Evolutionary conservation across 1,140 invertebrate genomes (phyloP).

Genomic region (Araneus ventricosus): DNA sequence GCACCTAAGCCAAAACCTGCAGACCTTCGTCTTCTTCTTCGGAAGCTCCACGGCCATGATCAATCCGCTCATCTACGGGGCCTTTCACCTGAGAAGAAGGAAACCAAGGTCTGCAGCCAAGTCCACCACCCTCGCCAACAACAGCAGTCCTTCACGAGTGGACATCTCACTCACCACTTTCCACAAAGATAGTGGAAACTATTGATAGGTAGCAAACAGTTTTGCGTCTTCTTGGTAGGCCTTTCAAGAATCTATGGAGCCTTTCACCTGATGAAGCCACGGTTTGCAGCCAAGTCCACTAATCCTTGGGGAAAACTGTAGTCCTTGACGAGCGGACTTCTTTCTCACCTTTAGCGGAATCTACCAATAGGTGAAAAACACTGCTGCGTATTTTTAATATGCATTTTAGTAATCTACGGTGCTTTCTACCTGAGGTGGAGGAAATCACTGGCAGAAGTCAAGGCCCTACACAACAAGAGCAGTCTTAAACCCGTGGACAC

Average conservation of each 20-base stretch:
- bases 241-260: too few species aligned
- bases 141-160: conserved; percentile 43
- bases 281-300: too few species aligned
- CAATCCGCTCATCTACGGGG: conserved; percentile 93
- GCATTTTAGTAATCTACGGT: too few species aligned
- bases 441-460: too few species aligned
- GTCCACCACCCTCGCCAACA: conserved; percentile 3
- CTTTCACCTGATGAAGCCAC: too few species aligned
- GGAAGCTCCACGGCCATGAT: conserved; percentile 93
- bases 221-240: too few species aligned
- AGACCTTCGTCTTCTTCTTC: conserved; percentile 87
- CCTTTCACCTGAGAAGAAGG: conserved; percentile 85
- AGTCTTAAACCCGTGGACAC: conserved; percentile 22
- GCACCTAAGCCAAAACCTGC: conserved; percentile 82
- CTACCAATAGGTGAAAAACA: too few species aligned
- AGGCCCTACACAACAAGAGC: conserved; percentile 57
- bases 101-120: neutral
- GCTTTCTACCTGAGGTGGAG: too few species aligned
- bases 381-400: too few species aligned
- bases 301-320: too few species aligned
- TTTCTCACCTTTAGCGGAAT: too few species aligned
- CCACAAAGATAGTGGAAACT: conserved; percentile 6
- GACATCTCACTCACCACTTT: conserved; percentile 39
- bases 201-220: neutral
- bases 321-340: too few species aligned